Conservation (phyloP, 2,888 invertebrate species). For the Ceramica pisi region DNA sequence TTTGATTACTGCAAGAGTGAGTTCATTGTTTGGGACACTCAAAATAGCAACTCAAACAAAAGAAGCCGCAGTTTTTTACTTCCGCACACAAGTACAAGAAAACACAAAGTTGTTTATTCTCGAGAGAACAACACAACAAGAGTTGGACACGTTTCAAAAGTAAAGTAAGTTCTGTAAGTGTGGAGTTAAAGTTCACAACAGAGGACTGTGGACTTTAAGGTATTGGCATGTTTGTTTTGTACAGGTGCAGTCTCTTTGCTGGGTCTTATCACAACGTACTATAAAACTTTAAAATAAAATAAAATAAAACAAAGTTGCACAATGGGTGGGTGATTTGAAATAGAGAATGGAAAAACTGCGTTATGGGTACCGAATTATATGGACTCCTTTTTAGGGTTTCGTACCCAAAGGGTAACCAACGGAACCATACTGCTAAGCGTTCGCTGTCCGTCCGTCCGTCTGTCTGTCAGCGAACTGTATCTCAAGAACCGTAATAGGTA, state of each 20-base stretch:
- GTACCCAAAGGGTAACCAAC: no score
- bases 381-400: no score
- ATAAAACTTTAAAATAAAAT: no score
- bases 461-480: no score
- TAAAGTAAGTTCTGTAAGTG: constrained; percentile 19
- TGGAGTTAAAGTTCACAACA: constrained; percentile 25
- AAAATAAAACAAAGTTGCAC: no score
- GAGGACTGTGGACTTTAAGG: background rate
- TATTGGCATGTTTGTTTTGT: constrained; percentile 22
- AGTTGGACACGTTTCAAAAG: constrained; percentile 39
- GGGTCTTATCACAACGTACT: background rate
- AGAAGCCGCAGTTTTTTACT: constrained; percentile 9
- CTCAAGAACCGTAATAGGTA: no score
- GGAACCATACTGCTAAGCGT: no score
- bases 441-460: no score
- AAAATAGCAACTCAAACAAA: background rate
- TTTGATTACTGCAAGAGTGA: background rate
- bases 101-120: constrained; percentile 27
- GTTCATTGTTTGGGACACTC: background rate
- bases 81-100: constrained; percentile 6
- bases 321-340: no score
- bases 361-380: no score
- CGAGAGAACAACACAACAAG: constrained; percentile 14
- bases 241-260: background rate
- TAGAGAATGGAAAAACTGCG: no score